Conservation (phyloP, 2,797 vertebrate species). For the Strix occidentalis region DNA sequence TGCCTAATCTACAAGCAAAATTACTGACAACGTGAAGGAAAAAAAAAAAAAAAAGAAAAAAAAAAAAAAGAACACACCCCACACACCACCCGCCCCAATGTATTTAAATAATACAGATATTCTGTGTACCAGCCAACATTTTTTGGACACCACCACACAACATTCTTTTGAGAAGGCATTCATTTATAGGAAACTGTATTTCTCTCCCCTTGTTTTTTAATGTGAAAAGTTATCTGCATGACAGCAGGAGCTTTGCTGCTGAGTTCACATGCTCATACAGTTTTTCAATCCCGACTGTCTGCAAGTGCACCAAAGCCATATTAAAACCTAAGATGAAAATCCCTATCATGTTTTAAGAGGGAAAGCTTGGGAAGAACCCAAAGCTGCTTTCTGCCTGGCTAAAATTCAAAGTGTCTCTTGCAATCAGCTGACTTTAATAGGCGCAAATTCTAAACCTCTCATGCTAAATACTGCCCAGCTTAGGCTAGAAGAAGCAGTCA, state of each 20-base stretch:
- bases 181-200: background rate
- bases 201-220: background rate
- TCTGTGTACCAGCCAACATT: background rate
- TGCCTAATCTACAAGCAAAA: background rate
- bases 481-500: background rate
- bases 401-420: conserved; percentile 14
- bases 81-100: background rate
- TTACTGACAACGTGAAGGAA: background rate
- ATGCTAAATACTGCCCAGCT: conserved; percentile 5
- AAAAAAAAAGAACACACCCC: background rate
- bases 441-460: conserved; percentile 9
- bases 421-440: conserved; percentile 16
- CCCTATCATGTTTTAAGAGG: background rate
- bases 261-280: background rate
- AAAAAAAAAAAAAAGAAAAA: background rate
- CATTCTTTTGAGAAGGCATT: background rate
- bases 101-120: background rate
- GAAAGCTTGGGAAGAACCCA: background rate
- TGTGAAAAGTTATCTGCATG: background rate
- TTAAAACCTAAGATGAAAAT: background rate
- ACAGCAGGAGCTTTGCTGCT: background rate
- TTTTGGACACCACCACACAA: background rate
- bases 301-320: background rate
- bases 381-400: conserved; percentile 21
- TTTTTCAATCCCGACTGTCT: background rate